These are phyloP conservation scores for Aplocera efformata DNA, from an alignment of 2,888 invertebrate genomes.

Conservation along the genomic window DNA sequence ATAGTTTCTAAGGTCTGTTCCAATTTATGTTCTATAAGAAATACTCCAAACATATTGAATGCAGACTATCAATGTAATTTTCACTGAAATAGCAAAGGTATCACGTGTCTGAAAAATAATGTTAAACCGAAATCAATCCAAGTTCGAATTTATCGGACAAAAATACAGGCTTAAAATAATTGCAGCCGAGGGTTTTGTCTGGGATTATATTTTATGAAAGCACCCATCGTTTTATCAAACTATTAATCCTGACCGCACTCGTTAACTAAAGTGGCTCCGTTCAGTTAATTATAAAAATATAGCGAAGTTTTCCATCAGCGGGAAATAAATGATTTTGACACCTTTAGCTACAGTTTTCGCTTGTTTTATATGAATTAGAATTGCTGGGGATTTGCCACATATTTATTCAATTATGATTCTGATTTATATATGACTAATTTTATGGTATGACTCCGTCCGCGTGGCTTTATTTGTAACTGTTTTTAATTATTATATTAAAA, in stretches of 20 bases:
- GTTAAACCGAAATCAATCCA: slow-evolving; percentile 5
- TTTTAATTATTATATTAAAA: too few relatives aligned
- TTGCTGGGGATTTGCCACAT: neutral
- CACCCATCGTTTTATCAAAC: slow-evolving; percentile 23
- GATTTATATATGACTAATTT: too few relatives aligned
- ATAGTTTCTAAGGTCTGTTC: too few relatives aligned
- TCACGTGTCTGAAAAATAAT: slow-evolving; percentile 3
- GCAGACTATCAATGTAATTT: too few relatives aligned
- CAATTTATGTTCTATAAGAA: too few relatives aligned
- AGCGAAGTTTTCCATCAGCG: slow-evolving; percentile 12
- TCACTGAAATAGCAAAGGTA: too few relatives aligned
- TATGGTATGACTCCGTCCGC: too few relatives aligned
- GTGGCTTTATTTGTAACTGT: too few relatives aligned
- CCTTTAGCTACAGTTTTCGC: slow-evolving; percentile 5
- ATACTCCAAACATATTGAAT: too few relatives aligned
- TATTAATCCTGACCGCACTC: slow-evolving; percentile 22
- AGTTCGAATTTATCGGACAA: slow-evolving; percentile 5
- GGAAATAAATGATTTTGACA: slow-evolving; percentile 3
- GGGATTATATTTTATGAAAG: slow-evolving; percentile 18
- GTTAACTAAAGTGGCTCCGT: slow-evolving; percentile 19
- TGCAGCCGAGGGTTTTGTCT: slow-evolving; percentile 11
- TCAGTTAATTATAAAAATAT: slow-evolving; percentile 23
- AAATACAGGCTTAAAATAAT: slow-evolving; percentile 15
- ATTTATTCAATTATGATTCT: too few relatives aligned
- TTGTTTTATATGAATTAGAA: slow-evolving; percentile 10